phyloP scores from a whole-genome alignment of 2,113 vertebrate genomes.

The Heterotilapia buettikoferi region DNA sequence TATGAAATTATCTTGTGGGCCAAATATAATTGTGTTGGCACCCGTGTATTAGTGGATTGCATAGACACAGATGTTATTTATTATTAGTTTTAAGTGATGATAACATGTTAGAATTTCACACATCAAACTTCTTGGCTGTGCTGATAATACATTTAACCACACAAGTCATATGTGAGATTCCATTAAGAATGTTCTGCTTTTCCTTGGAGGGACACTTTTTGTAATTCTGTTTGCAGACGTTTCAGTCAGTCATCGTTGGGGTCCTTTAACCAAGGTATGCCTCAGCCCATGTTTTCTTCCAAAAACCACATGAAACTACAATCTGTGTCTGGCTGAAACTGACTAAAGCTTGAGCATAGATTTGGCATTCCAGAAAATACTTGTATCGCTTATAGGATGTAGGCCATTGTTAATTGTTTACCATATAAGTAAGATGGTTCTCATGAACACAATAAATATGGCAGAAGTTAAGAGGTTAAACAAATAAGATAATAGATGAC shows the following conservation, averaged over 20 bases:
- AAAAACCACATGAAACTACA: background rate
- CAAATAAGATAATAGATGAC: background rate
- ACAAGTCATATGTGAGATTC: background rate
- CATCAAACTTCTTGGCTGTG: background rate
- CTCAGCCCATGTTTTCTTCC: background rate
- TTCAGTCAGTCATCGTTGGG: background rate
- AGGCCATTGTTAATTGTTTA: background rate
- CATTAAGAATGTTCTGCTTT: background rate
- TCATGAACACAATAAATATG: background rate
- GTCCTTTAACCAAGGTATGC: background rate
- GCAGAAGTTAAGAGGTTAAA: background rate
- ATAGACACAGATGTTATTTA: background rate
- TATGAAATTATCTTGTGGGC: background rate
- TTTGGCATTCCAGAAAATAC: background rate
- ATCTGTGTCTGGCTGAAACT: background rate
- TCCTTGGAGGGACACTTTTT: background rate
- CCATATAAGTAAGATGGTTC: background rate
- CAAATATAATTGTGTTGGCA: background rate
- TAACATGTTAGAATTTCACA: background rate
- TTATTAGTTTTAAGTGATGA: background rate
- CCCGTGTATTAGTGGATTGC: background rate
- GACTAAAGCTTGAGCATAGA: background rate
- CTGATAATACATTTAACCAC: background rate
- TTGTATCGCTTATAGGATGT: background rate
- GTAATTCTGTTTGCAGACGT: background rate